Evolutionary conservation across 2,888 invertebrate species (phyloP).

Genomic region (Gortyna flavago): DNA sequence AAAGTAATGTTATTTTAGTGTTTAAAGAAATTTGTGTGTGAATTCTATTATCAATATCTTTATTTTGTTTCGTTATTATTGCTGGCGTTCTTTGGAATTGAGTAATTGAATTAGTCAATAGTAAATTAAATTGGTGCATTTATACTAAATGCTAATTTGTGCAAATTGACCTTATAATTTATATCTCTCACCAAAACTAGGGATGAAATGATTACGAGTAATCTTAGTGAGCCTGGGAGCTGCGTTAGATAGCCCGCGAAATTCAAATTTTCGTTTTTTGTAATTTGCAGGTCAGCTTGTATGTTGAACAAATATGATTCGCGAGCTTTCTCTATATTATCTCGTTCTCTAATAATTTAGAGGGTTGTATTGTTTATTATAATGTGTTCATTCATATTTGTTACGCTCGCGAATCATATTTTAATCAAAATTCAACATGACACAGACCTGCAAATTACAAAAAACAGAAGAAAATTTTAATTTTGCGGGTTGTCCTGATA

Average conservation of each 20-base stretch:
- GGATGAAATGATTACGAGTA: background rate
- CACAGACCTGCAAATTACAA: background rate
- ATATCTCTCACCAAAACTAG: background rate
- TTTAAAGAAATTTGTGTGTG: constrained; percentile 43
- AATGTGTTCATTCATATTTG: background rate
- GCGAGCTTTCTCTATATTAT: background rate
- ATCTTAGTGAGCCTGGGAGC: background rate
- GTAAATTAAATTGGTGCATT: constrained; percentile 44
- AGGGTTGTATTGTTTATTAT: background rate
- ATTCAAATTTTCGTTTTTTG: too few species aligned
- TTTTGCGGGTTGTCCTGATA: too few species aligned
- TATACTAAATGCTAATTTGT: constrained; percentile 29
- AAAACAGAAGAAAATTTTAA: background rate
- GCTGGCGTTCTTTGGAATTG: constrained; percentile 12
- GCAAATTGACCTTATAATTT: constrained; percentile 3
- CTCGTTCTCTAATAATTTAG: background rate
- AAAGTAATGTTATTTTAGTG: constrained; percentile 40
- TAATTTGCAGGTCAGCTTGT: background rate
- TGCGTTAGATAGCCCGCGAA: too few species aligned
- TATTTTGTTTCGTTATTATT: constrained; percentile 35
- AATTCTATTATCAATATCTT: constrained; percentile 15
- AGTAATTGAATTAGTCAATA: constrained; percentile 20
- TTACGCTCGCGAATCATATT: background rate
- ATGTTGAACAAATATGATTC: background rate
- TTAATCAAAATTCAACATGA: background rate